Percentiles rank a stretch among this genome's conserved stretches.
Conservation (phyloP, 2,113 vertebrate species). For the Cairina moschata region DNA sequence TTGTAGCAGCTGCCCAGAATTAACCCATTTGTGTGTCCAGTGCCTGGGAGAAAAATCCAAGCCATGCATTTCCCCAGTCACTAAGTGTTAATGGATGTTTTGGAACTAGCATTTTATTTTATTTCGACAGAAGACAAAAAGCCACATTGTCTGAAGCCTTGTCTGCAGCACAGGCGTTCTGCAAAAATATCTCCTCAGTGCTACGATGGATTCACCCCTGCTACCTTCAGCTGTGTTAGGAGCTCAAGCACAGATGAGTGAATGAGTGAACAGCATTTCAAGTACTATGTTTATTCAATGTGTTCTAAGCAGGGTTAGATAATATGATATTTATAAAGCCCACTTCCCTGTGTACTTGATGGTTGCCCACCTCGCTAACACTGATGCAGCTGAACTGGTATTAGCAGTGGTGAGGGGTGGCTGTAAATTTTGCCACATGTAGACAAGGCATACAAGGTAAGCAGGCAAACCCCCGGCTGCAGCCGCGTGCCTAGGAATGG, state of each 20-base stretch:
- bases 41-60: neutral
- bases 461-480: slow-evolving; percentile 71
- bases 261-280: slow-evolving; percentile 17
- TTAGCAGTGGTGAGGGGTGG: neutral
- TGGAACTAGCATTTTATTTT: slow-evolving; percentile 5
- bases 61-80: neutral
- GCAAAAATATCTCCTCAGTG: neutral
- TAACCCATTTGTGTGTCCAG: neutral
- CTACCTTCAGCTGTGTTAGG: neutral
- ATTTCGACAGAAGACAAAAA: neutral
- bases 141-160: neutral
- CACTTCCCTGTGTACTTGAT: neutral
- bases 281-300: neutral
- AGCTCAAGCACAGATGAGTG: neutral
- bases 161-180: neutral
- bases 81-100: neutral
- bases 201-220: neutral
- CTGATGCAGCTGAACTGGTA: neutral
- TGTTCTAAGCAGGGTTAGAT: slow-evolving; percentile 1
- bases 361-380: neutral
- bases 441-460: slow-evolving; percentile 69
- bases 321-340: neutral
- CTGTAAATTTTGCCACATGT: slow-evolving; percentile 39
- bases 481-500: slow-evolving; percentile 66
- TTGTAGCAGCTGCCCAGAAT: neutral